These are phyloP conservation scores for Drosophila murphyi DNA, from an alignment of 1,140 invertebrate genomes.

Conservation along the genomic window DNA sequence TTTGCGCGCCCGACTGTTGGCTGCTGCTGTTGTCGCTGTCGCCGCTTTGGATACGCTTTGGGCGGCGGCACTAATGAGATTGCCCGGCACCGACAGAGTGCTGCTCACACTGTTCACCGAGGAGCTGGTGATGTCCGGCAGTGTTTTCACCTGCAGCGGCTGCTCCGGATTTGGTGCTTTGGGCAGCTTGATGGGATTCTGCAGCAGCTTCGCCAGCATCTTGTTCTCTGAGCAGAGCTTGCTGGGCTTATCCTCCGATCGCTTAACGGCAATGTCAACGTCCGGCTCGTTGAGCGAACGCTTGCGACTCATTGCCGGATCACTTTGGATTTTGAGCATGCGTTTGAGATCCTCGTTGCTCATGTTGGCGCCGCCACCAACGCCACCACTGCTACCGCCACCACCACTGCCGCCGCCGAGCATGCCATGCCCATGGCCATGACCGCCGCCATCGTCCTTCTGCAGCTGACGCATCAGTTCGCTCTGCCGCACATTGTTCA, in stretches of 20 bases:
- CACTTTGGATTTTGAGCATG: slow-evolving; percentile 85
- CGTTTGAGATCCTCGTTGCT: slow-evolving; percentile 83
- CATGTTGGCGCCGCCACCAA: slow-evolving; percentile 54
- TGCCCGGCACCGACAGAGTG: slow-evolving; percentile 64
- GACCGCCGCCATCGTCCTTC: slow-evolving; percentile 86
- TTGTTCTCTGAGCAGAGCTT: slow-evolving; percentile 93
- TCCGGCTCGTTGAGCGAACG: slow-evolving; percentile 89
- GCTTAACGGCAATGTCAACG: slow-evolving; percentile 86
- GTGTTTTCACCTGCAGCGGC: slow-evolving; percentile 85
- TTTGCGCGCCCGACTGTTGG: slow-evolving; percentile 57
- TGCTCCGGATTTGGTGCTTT: slow-evolving; percentile 88
- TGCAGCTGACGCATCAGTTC: slow-evolving; percentile 93
- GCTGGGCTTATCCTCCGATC: slow-evolving; percentile 86
- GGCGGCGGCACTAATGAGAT: slow-evolving; percentile 68
- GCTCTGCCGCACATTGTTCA: slow-evolving; percentile 87
- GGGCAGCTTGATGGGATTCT: slow-evolving; percentile 89
- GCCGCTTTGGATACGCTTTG: slow-evolving; percentile 63
- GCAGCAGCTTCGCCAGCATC: slow-evolving; percentile 93
- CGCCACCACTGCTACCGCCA: slow-evolving; percentile 9
- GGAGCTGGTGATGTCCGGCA: slow-evolving; percentile 87
- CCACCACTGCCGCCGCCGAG: slow-evolving; percentile 78
- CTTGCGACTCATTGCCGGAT: slow-evolving; percentile 87
- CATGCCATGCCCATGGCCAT: slow-evolving; percentile 88
- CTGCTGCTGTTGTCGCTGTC: slow-evolving; percentile 56
- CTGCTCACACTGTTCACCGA: slow-evolving; percentile 65